phyloP scores from a whole-genome alignment of 1,140 invertebrate species.

The Aphelinus certus region DNA sequence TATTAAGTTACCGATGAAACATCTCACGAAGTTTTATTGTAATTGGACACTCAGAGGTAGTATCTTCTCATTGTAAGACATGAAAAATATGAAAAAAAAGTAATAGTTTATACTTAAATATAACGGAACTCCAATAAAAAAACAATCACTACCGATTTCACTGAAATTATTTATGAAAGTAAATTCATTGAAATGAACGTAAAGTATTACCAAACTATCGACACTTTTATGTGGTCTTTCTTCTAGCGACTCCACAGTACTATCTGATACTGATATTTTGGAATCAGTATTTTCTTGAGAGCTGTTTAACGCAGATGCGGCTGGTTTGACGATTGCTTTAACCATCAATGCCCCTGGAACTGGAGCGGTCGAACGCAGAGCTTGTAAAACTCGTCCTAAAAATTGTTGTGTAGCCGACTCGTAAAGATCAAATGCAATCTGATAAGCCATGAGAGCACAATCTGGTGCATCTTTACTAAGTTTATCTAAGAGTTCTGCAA shows the following conservation, averaged over 20 bases:
- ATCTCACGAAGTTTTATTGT: too few species aligned
- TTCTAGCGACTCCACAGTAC: constrained; percentile 50
- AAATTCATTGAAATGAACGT: too few species aligned
- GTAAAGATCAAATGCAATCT: constrained; percentile 99
- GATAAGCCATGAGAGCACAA: constrained; percentile 90
- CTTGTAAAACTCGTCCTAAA: constrained; percentile 86
- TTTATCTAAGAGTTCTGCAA: constrained; percentile 91
- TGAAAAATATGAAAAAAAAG: too few species aligned
- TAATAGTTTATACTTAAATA: too few species aligned
- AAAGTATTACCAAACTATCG: constrained; percentile 61
- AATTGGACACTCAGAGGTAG: too few species aligned
- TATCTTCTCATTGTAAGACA: too few species aligned
- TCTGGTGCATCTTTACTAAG: constrained; percentile 83
- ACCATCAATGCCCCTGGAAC: constrained; percentile 77
- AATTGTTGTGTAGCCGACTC: constrained; percentile 99
- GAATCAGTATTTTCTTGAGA: constrained; percentile 49
- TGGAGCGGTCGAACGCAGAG: constrained; percentile 83
- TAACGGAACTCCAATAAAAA: too few species aligned
- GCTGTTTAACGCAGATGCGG: constrained; percentile 18
- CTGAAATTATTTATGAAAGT: background rate
- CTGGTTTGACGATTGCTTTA: constrained; percentile 72
- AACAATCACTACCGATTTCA: too few species aligned
- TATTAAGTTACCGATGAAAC: too few species aligned
- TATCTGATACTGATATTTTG: constrained; percentile 29
- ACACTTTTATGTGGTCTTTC: constrained; percentile 62